Evolutionary conservation across 2,888 invertebrate genomes (phyloP).

Genomic region (Brachyopa scutellaris): DNA sequence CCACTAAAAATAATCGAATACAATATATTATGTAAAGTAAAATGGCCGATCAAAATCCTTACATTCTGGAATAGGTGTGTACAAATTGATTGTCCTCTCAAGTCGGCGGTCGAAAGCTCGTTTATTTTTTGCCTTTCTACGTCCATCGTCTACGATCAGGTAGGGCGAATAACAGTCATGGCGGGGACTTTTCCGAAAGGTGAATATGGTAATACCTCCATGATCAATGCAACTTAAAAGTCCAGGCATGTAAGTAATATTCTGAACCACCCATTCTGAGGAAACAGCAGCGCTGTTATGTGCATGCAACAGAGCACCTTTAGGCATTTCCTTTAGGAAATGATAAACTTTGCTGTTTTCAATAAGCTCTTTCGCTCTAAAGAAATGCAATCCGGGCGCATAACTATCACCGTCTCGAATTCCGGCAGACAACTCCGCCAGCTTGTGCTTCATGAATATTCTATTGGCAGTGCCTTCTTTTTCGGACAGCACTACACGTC

Average conservation of each 20-base stretch:
- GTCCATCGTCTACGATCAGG: constrained; percentile 77
- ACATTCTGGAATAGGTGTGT: constrained; percentile 83
- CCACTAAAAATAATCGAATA: constrained; percentile 76
- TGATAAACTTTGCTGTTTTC: constrained; percentile 83
- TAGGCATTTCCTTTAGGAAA: constrained; percentile 84
- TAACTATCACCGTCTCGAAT: constrained; percentile 80
- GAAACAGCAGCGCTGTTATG: constrained; percentile 83
- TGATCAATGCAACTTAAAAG: constrained; percentile 77
- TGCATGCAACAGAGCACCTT: constrained; percentile 83
- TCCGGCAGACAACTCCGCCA: constrained; percentile 77
- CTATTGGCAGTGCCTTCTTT: constrained; percentile 77
- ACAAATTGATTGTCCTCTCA: constrained; percentile 84
- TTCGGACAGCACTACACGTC: constrained; percentile 75
- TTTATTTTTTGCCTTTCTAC: constrained; percentile 80
- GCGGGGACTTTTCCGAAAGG: constrained; percentile 32
- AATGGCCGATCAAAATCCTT: too few relatives aligned
- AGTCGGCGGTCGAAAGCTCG: constrained; percentile 83
- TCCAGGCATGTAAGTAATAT: constrained; percentile 82
- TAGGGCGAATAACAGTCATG: constrained; percentile 77
- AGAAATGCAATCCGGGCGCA: constrained; percentile 84
- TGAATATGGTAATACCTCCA: constrained; percentile 41
- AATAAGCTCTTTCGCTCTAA: constrained; percentile 82
- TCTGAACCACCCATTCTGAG: constrained; percentile 82
- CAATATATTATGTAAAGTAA: too few relatives aligned
- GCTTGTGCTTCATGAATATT: constrained; percentile 78